These are phyloP conservation scores for Buceros bicornis DNA, from an alignment of 2,797 vertebrate species.

Conservation along the genomic window DNA sequence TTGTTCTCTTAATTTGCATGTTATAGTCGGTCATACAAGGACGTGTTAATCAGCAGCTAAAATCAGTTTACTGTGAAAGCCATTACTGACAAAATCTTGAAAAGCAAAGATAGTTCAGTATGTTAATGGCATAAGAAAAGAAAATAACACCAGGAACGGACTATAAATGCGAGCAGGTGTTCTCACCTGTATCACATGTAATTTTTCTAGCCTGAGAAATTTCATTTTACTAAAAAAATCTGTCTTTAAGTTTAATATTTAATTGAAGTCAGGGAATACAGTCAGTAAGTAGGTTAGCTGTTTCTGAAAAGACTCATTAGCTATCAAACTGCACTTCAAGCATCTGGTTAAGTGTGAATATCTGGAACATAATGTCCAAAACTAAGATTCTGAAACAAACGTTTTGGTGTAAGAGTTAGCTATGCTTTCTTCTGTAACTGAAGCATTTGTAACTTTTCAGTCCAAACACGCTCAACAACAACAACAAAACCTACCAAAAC, in stretches of 20 bases:
- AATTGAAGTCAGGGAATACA: background rate
- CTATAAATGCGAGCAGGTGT: background rate
- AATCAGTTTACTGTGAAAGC: background rate
- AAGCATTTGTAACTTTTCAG: background rate
- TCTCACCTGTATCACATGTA: background rate
- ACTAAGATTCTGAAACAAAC: background rate
- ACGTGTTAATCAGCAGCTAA: background rate
- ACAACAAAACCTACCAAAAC: background rate
- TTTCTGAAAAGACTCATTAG: background rate
- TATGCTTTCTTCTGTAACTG: background rate
- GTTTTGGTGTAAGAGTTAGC: background rate
- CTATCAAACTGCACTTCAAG: background rate
- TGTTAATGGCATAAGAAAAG: background rate
- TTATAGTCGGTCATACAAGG: background rate
- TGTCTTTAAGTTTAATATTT: background rate
- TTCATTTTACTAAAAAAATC: background rate
- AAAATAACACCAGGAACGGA: background rate
- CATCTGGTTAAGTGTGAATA: slow-evolving; percentile 25
- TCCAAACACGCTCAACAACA: background rate
- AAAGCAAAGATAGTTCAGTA: background rate
- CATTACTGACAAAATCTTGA: background rate
- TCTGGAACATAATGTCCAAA: background rate
- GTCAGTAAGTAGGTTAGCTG: background rate
- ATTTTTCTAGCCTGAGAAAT: background rate
- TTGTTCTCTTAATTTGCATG: background rate